phyloP scores from a whole-genome alignment of 2,113 vertebrate species.

The Paracanthobrama guichenoti region DNA sequence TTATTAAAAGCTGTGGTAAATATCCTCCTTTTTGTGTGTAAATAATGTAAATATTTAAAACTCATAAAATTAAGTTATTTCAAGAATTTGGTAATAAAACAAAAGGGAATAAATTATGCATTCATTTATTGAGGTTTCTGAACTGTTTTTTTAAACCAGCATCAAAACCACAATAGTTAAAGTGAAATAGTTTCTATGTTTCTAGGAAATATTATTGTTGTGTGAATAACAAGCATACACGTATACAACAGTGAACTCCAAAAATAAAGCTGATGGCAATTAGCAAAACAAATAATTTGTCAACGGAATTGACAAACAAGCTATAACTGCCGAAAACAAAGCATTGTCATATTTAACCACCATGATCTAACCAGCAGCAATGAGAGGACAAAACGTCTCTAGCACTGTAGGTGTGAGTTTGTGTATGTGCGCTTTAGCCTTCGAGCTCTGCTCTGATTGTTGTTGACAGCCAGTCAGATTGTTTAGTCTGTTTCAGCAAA shows the following conservation, averaged over 20 bases:
- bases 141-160: background rate
- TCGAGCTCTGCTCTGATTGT: conserved; percentile 26
- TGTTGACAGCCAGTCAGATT: conserved; percentile 60
- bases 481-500: conserved; percentile 50
- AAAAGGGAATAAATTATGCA: no score
- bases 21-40: background rate
- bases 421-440: conserved; percentile 17
- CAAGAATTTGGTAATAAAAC: no score
- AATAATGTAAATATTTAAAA: background rate
- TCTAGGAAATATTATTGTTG: background rate
- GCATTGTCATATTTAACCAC: background rate
- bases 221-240: background rate
- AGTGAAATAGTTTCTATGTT: background rate
- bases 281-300: background rate
- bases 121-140: no score
- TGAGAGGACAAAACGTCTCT: background rate
- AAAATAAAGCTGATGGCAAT: background rate
- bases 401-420: conserved; percentile 7
- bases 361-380: background rate
- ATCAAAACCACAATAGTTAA: background rate
- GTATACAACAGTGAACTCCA: background rate
- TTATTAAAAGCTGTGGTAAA: background rate
- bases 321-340: background rate
- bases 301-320: background rate
- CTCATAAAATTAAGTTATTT: no score